Evolutionary conservation across 1,140 invertebrate genomes (phyloP).

Genomic region (Drosophila eugracilis): DNA sequence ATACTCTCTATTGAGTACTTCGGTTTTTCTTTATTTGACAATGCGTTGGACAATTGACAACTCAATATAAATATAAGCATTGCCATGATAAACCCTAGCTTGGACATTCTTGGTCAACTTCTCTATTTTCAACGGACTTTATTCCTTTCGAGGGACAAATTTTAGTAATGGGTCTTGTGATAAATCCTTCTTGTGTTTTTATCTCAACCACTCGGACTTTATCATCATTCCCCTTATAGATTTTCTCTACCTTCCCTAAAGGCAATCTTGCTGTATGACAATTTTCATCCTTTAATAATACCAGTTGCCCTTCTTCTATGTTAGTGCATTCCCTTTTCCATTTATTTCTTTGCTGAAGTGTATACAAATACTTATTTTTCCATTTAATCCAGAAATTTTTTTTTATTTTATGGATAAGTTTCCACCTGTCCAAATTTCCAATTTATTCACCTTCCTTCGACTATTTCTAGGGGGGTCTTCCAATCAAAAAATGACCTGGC

Average conservation of each 20-base stretch:
- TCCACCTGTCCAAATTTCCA: not conserved
- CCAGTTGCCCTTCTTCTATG: not conserved
- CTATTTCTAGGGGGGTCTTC: too few relatives aligned
- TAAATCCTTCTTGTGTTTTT: not conserved
- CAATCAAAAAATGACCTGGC: too few relatives aligned
- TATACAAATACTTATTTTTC: not conserved
- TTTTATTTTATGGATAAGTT: not conserved
- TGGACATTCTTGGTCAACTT: not conserved
- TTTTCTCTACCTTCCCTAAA: not conserved
- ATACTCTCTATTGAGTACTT: too few relatives aligned
- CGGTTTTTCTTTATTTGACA: not conserved
- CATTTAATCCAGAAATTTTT: slow-evolving; percentile 1
- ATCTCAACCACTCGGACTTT: not conserved
- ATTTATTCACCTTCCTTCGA: too few relatives aligned
- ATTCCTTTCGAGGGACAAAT: not conserved
- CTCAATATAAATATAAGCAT: not conserved
- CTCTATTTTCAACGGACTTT: not conserved
- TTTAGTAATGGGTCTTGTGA: not conserved
- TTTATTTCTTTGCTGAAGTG: not conserved
- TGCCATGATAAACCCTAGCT: not conserved
- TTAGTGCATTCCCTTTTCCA: not conserved
- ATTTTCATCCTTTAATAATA: not conserved
- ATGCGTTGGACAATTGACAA: not conserved
- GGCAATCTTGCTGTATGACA: not conserved
- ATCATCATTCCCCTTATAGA: not conserved